phyloP scores from a whole-genome alignment of 23 tunicate genomes.

The Trididemnum miniatum region DNA sequence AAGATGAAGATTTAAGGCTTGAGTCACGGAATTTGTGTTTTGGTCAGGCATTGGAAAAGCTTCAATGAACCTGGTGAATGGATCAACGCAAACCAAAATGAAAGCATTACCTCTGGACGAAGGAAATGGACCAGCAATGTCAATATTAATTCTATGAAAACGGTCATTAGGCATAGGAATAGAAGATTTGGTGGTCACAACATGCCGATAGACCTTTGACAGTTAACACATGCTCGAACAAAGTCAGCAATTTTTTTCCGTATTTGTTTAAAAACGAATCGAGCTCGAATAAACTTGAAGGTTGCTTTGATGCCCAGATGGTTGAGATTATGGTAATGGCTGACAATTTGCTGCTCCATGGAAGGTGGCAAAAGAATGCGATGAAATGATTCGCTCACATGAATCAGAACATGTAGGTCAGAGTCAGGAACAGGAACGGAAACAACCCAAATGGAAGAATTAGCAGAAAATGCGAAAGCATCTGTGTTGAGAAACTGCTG shows the following conservation, averaged over 20 bases:
- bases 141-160: not conserved
- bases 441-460: not conserved
- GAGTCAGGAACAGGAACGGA: not conserved
- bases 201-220: not conserved
- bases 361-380: not conserved
- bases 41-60: slow-evolving; percentile 10
- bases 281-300: not conserved
- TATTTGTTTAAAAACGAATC: not conserved
- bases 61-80: not conserved
- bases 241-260: not conserved
- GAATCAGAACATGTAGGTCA: not conserved
- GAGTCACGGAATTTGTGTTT: not conserved
- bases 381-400: not conserved
- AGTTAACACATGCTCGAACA: slow-evolving; percentile 1
- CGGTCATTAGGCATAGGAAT: not conserved
- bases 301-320: slow-evolving; percentile 5
- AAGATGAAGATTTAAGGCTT: not conserved
- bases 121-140: slow-evolving; percentile 1
- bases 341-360: not conserved
- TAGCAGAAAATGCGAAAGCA: not conserved
- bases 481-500: not conserved
- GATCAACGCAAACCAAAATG: not conserved
- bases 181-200: no score
- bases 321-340: not conserved
- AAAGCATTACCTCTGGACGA: not conserved